Evolutionary conservation across 2,888 invertebrate genomes (phyloP), one percentile per base, ranked within the genome.

Genomic region (Thera obeliscata): DNA sequence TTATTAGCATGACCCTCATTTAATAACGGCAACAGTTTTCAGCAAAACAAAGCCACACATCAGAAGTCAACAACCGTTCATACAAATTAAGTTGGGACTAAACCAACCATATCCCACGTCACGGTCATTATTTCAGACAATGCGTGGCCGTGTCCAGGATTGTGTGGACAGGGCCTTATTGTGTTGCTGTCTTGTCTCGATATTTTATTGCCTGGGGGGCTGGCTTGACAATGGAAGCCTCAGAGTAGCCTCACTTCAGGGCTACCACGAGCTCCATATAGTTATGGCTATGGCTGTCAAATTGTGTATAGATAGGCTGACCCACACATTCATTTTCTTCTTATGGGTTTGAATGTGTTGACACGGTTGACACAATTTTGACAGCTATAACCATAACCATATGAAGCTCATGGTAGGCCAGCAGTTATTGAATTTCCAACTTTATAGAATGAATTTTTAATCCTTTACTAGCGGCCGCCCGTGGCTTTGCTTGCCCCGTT

Each of bases 51-150:
- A 33, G 35, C 12, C 61, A 59, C 64, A 56, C 43, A 33, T 5
- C 6, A 57, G 58, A 56, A 75, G 79, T 78, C 77, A 78, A 77
- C 74, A 72, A 74, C 73, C 77, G 64, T 59, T 36, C 66, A 56
- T 56, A 67, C 60, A 67, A 22, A 70, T 70, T 66, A 71, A 66
- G 67, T 64, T 68, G 66, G 67, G 56, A 68, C 56, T 52, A 70
- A 67, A 59, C 66, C 67, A 65, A 71, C 59, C 69, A 69, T 63
- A 60, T 52, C 61, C 41, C 62, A 67, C 69, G 74, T 74, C 70
- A 80, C 81, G 81, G 75, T 77, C 48, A 58, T 57, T 77, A 67
- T 54, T 33, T 63, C 70, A 58, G 57, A 81, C 81, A 81, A 81
- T 78, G 52, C 71, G 38, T 58, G 70, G 64, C 59, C 56, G 64